A percentile compares a stretch with the other conserved stretches of the same genome.
These are phyloP conservation scores for Steatocranus sp. DNA, from an alignment of 2,797 vertebrate genomes.

Conservation along the genomic window DNA sequence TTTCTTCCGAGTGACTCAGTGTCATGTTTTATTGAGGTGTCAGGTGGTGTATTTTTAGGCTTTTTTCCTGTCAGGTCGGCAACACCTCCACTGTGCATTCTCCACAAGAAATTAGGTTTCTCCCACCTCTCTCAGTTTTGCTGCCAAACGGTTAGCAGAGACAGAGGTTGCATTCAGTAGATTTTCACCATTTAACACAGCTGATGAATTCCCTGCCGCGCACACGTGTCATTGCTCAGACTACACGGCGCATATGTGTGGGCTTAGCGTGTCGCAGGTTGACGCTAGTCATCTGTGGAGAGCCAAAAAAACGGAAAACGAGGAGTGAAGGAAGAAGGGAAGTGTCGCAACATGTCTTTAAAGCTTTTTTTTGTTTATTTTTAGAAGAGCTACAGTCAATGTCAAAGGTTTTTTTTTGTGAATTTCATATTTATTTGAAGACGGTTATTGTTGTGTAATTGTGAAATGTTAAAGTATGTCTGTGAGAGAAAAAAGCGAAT, in stretches of 20 bases:
- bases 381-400: not conserved
- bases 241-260: not conserved
- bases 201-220: not conserved
- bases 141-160: not conserved
- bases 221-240: not conserved
- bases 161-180: not conserved
- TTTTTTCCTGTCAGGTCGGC: conserved; percentile 10
- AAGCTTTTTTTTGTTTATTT: not conserved
- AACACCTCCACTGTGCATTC: not conserved
- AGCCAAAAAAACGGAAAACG: conserved; percentile 5
- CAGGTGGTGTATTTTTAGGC: conserved; percentile 7
- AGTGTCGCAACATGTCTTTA: not conserved
- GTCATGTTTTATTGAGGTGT: conserved; percentile 37
- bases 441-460: conserved; percentile 39
- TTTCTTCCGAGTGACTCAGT: conserved; percentile 8
- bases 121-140: not conserved
- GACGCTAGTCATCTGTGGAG: not conserved
- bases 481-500: conserved; percentile 21
- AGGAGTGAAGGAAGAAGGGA: not conserved
- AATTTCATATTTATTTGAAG: conserved; percentile 65
- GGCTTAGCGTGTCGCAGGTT: not conserved
- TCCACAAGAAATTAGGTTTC: not conserved
- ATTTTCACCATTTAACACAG: not conserved
- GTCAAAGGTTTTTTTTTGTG: not conserved
- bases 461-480: conserved; percentile 39